Percentiles rank a stretch among this genome's conserved stretches.
Evolutionary conservation across 2,797 vertebrate species (phyloP).

Genomic region (Spheniscus humboldti): DNA sequence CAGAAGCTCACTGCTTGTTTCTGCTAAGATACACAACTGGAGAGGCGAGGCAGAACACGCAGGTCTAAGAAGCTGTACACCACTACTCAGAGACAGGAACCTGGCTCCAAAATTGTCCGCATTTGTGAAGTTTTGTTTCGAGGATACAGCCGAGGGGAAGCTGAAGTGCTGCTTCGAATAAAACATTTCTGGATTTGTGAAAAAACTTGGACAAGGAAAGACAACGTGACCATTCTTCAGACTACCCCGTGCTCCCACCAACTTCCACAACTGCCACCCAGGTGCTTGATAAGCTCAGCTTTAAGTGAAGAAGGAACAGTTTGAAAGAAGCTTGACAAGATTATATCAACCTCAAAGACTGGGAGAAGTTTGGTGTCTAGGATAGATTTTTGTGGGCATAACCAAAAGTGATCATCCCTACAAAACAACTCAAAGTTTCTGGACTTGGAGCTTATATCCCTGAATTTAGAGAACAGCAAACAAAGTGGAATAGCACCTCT

Average conservation of each 20-base stretch:
- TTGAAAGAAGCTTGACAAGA: not conserved
- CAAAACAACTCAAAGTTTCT: not conserved
- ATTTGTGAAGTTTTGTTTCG: not conserved
- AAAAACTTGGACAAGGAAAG: not conserved
- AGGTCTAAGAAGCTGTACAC: accelerated
- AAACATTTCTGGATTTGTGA: no score
- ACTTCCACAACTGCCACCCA: not conserved
- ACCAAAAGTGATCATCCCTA: not conserved
- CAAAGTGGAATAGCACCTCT: accelerated
- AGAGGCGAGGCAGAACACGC: not conserved
- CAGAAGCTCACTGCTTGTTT: accelerated
- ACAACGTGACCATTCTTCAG: accelerated
- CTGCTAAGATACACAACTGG: not conserved
- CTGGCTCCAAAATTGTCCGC: not conserved
- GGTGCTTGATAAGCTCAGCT: not conserved
- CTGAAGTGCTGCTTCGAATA: not conserved
- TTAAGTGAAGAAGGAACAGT: not conserved
- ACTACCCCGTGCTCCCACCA: not conserved
- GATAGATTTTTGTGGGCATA: not conserved
- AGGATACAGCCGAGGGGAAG: accelerated
- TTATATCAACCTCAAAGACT: accelerated
- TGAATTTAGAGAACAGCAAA: not conserved
- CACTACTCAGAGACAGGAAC: not conserved
- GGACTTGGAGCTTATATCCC: not conserved
- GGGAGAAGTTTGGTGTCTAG: not conserved